Base-by-base conservation (phyloP, 2,888 invertebrate species). In the Euplexia lucipara region DNA sequence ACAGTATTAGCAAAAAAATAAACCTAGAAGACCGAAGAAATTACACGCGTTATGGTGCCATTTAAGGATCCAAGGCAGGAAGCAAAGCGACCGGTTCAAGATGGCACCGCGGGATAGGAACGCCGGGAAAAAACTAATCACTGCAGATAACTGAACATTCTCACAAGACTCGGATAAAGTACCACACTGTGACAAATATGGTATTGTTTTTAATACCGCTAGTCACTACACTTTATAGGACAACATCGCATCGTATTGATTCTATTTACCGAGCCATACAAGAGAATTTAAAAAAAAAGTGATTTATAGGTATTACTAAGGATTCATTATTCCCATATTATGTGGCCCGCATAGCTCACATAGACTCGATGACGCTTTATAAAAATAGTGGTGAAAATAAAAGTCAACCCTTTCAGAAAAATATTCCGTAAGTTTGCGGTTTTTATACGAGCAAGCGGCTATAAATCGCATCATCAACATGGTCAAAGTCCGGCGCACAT, bases 21-120 rank as follows among this genome's bases (percentile, higher is more conserved):
- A 85, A 81, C 83, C n/a, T 63, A 65, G 53, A 82, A n/a, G n/a
- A n/a, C 79, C 75, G 80, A 87, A 86, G 84, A 86, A 90, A 92
- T 91, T 90, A 89, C 87, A 86, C 85, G 81, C 86, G 86, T 86
- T 84, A 83, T 82, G 83, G 82, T 78, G 58, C 91, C 90, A 82
- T 91, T 90, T 92, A 92, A 88, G 92, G 92, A 89, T 83, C 82
- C 82, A 86, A 81, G 89, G 86, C 88, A 94, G 93, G 94, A 94
- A 93, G 90, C 85, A 61, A 67, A 66, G 59, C 66, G 81, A 89
- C 91, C 87, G 87, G 90, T 91, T 86, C 80, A 79, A 83, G 83
- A 72, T 83, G 79, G 81, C 82, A 83, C 82, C 70, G 79, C 84
- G 79, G 80, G 76, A 76, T 79, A 84, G 86, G 84, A 86, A 88